Evolutionary conservation across 2,888 invertebrate species (phyloP).

Genomic region (Chloroclystis v-ata): DNA sequence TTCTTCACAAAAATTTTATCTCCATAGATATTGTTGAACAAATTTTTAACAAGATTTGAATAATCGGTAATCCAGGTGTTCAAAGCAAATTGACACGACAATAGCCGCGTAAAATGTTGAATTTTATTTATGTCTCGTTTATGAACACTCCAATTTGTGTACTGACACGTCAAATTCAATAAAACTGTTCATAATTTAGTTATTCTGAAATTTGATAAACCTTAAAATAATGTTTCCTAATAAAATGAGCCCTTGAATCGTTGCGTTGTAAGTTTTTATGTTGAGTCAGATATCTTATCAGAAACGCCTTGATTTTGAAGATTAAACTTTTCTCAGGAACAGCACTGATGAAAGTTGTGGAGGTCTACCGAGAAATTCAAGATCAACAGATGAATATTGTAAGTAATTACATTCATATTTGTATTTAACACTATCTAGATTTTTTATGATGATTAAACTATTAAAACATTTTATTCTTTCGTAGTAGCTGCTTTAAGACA

Average conservation of each 20-base stretch:
- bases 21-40: no score
- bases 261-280: no score
- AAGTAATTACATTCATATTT: constrained; percentile 66
- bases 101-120: not conserved
- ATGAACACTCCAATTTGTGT: constrained; percentile 4
- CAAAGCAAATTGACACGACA: no score
- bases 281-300: no score
- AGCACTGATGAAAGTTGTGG: constrained; percentile 93
- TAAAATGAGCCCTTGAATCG: not conserved
- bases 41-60: no score
- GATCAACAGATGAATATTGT: constrained; percentile 97
- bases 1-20: no score
- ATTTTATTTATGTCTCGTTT: not conserved
- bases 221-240: not conserved
- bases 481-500: no score
- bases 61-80: no score
- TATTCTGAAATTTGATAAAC: constrained; percentile 3
- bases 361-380: constrained; percentile 95
- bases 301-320: no score
- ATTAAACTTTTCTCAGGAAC: constrained; percentile 80
- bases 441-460: no score
- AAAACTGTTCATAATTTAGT: not conserved
- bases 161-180: constrained; percentile 6
- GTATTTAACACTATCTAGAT: no score
- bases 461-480: no score